Percentiles rank a stretch among this genome's conserved stretches.
Conservation (phyloP, 2,113 vertebrate genomes). For the Columba livia region DNA sequence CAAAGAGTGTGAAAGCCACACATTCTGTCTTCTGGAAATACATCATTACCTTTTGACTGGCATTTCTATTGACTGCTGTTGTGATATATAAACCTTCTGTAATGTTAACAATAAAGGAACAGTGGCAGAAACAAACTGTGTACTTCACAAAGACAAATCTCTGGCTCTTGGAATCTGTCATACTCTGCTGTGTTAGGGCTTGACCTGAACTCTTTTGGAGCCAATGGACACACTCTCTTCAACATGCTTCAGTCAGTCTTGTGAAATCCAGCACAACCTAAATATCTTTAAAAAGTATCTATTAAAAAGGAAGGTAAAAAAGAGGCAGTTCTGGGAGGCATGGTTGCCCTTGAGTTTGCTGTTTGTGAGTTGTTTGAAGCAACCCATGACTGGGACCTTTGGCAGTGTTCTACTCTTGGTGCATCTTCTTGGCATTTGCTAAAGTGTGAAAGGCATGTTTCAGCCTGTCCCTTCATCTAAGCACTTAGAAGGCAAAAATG, state of each 20-base stretch:
- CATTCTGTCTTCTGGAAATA: slow-evolving; percentile 26
- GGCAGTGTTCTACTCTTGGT: background rate
- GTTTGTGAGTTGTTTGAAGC: background rate
- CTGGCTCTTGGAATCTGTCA: background rate
- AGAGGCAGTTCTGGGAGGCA: background rate
- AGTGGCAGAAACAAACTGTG: background rate
- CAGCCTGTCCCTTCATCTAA: background rate
- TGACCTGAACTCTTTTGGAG: background rate
- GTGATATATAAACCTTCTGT: slow-evolving; percentile 17
- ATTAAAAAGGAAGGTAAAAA: background rate
- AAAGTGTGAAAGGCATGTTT: background rate
- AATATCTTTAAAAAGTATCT: background rate
- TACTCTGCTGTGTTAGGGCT: background rate
- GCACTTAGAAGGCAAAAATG: background rate
- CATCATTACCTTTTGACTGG: slow-evolving; percentile 21
- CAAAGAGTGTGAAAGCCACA: background rate
- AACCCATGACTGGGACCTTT: background rate
- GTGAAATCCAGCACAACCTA: background rate
- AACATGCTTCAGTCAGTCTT: background rate
- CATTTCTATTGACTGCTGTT: background rate
- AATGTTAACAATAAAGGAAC: background rate
- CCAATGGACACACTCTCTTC: background rate
- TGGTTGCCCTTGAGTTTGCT: background rate
- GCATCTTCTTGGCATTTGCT: background rate
- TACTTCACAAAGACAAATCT: background rate